These are phyloP conservation scores for Panthera leo DNA, from an alignment of 2,113 vertebrate genomes.

Conservation along the genomic window DNA sequence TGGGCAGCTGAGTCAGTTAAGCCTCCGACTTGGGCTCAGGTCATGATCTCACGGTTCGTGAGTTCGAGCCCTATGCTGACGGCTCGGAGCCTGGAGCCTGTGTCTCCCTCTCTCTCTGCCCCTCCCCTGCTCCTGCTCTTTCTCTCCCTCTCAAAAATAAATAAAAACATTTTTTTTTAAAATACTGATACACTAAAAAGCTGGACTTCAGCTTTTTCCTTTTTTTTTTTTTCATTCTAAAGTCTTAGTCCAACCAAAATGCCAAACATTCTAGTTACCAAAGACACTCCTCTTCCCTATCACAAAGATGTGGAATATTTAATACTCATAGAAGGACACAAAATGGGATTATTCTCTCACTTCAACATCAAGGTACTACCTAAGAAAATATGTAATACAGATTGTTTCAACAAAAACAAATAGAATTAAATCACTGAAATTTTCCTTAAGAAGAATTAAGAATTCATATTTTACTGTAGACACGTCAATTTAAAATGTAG, in stretches of 20 bases:
- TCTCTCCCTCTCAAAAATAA: too few relatives aligned
- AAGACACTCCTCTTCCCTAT: background rate
- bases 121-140: too few relatives aligned
- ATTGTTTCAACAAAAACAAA: background rate
- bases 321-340: background rate
- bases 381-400: background rate
- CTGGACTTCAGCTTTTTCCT: background rate
- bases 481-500: constrained; percentile 7
- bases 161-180: too few relatives aligned
- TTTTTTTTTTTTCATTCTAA: background rate
- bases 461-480: background rate
- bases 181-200: background rate
- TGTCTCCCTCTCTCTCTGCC: too few relatives aligned
- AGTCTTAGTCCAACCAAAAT: background rate
- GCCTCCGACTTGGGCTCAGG: too few relatives aligned
- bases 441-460: constrained; percentile 34
- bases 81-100: too few relatives aligned
- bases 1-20: too few relatives aligned
- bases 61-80: too few relatives aligned
- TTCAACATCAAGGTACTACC: background rate
- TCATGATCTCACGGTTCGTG: too few relatives aligned
- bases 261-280: background rate
- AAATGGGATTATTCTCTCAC: constrained; percentile 2
- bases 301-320: background rate
- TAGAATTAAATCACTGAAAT: background rate